phyloP scores from a whole-genome alignment of 2,113 vertebrate species.

The Scomber japonicus region DNA sequence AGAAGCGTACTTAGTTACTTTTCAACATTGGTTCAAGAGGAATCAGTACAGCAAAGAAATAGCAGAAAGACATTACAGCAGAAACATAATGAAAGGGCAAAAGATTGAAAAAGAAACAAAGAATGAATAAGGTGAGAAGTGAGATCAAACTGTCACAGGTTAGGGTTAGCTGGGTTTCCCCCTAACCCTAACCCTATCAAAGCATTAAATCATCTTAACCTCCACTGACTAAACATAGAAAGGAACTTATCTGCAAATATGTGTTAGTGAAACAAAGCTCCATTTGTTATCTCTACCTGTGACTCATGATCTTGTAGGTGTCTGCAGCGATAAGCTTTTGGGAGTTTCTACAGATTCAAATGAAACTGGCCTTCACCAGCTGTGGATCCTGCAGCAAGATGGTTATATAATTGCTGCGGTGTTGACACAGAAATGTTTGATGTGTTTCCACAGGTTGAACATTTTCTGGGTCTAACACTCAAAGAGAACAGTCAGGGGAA shows the following conservation, averaged over 20 bases:
- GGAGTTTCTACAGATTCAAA: conserved; percentile 30
- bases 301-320: conserved; percentile 40
- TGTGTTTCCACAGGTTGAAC: conserved; percentile 11
- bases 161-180: conserved; percentile 31
- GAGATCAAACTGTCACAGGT: conserved; percentile 21
- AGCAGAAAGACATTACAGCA: neutral
- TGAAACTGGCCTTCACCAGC: conserved; percentile 24
- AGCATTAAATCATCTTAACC: conserved; percentile 9
- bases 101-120: too few relatives aligned
- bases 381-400: conserved; percentile 5
- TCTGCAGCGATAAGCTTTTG: conserved; percentile 13
- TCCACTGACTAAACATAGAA: neutral
- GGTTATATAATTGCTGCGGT: conserved; percentile 6
- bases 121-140: neutral
- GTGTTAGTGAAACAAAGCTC: conserved; percentile 22
- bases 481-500: neutral
- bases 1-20: too few relatives aligned
- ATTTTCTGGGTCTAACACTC: neutral
- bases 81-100: neutral
- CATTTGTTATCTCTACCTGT: conserved; percentile 44
- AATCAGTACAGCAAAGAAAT: neutral
- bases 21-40: neutral
- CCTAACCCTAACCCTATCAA: neutral
- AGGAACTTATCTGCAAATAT: conserved; percentile 25
- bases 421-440: conserved; percentile 22